Evolutionary conservation across 1,140 invertebrate genomes (phyloP), one percentile per base, ranked within the genome.

Genomic region (Drosophila insularis): DNA sequence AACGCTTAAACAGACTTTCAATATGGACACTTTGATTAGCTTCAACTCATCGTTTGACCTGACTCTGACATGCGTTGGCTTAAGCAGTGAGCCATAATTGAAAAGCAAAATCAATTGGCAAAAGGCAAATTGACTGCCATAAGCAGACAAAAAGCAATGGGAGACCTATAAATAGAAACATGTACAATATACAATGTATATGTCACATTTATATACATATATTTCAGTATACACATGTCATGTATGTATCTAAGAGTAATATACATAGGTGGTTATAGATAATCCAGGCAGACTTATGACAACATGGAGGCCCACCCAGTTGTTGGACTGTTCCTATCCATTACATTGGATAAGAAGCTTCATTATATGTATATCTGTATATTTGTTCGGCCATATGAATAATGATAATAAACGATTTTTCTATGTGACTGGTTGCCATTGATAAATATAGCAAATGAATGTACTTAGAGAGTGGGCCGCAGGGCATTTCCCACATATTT

Each of bases 1-100:
- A 73, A 56, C 69, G 73, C 80, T 80, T 82, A 76, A 82, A 14
- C 59, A 50, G 61, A 67, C 67, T 58, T 62, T 63, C 27, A 21
- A 78, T 73, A 55, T 60, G 66, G 63, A 60, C 65, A 68, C 65
- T 74, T 76, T 71, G 81, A 86, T 85, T 81, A 72, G 74, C 74
- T 66, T 72, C 43, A 3, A 58, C 63, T 23, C 64, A 46, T 39
- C 46, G 17, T 19, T 58, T 67, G 43, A 69, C 64, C 75, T 65
- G 68, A n/a, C 70, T 67, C 23, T 75, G 82, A 81, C 78, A 85
- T 73, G 27, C 27, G 70, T 76, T 61, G 55, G 61, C 62, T 21
- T 66, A 74, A 63, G 56, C 76, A 64, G 55, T 55, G 74, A 70
- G 73, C 71, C 66, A 63, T 87, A 86, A 87, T 86, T 86, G 82